Evolutionary conservation across 2,113 vertebrate genomes (phyloP).

Genomic region (Prunella fulvescens): DNA sequence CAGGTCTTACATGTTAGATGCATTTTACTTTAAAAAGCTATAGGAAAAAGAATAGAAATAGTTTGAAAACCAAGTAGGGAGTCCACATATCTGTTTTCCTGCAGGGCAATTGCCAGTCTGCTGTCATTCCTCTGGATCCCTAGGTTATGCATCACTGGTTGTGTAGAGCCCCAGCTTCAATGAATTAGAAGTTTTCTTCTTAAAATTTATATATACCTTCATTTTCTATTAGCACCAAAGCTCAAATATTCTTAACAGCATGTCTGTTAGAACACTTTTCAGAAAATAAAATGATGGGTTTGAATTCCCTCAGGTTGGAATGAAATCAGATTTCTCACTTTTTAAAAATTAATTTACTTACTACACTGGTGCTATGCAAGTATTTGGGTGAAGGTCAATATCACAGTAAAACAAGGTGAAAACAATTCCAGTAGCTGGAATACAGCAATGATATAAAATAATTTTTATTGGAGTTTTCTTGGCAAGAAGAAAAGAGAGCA

Average conservation of each 20-base stretch:
- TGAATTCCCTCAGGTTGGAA: background rate
- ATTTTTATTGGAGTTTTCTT: background rate
- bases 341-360: background rate
- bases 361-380: background rate
- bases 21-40: background rate
- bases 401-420: background rate
- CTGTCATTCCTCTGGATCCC: background rate
- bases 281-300: background rate
- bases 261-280: background rate
- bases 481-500: background rate
- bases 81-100: background rate
- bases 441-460: background rate
- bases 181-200: background rate
- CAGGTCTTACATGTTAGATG: background rate
- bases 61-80: background rate
- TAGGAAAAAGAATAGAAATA: background rate
- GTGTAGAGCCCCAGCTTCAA: background rate
- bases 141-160: background rate
- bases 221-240: background rate
- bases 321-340: background rate
- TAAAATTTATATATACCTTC: background rate
- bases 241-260: background rate
- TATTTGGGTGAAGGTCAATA: background rate
- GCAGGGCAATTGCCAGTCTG: background rate
- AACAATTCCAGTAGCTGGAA: background rate